A percentile compares a stretch with the other conserved stretches of the same genome.
Conservation (phyloP, 2,113 vertebrate species). For the Paramisgurnus dabryanus region DNA sequence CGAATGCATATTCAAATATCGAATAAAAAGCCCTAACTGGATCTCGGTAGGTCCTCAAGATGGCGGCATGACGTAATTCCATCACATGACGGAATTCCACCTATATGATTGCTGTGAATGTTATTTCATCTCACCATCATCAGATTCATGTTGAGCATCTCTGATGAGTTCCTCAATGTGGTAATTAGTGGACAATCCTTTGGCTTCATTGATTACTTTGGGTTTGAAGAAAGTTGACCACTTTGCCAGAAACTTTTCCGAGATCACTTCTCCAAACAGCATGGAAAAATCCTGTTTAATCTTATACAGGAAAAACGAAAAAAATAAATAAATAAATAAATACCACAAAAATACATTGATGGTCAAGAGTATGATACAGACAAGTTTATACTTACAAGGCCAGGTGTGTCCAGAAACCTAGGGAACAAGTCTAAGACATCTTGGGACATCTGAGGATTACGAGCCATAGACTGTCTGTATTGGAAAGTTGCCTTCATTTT, state of each 20-base stretch:
- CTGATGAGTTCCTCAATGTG: not conserved
- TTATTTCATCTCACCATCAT: not conserved
- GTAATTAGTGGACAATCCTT: not conserved
- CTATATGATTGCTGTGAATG: not conserved
- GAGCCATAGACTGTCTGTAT: no score
- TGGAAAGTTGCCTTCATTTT: no score
- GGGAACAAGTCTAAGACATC: no score
- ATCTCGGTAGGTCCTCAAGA: no score
- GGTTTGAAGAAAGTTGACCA: not conserved
- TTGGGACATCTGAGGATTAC: no score
- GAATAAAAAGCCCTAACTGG: no score
- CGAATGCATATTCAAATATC: no score
- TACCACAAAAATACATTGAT: no score
- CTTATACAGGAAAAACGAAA: not conserved
- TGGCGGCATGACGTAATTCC: no score
- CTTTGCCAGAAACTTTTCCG: not conserved
- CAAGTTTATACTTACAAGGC: not conserved
- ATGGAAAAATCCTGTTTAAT: conserved; percentile 35
- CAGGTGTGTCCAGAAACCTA: no score
- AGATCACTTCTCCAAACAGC: conserved; percentile 66
- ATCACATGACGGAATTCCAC: no score
- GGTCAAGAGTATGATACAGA: not conserved
- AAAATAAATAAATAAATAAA: not conserved
- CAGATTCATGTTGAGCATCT: not conserved
- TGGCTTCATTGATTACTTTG: not conserved